These are phyloP conservation scores for Amia ocellicauda DNA, from an alignment of 2,113 vertebrate species.

Conservation along the genomic window DNA sequence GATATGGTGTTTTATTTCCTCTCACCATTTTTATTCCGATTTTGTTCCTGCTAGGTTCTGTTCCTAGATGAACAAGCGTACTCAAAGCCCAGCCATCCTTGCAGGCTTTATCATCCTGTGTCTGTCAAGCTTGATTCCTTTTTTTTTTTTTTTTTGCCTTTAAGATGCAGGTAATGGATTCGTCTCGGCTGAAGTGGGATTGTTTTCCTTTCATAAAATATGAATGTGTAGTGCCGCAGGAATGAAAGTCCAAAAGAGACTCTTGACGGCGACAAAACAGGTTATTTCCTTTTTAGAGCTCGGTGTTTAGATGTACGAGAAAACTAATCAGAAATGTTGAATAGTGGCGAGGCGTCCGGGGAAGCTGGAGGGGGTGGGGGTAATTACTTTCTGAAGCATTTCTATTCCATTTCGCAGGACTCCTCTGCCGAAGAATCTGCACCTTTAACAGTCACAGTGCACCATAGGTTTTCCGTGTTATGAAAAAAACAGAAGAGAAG, in stretches of 20 bases:
- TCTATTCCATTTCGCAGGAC: neutral
- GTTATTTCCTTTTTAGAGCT: slow-evolving; percentile 10
- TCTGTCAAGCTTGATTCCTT: neutral
- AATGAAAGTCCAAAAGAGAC: neutral
- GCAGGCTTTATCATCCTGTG: neutral
- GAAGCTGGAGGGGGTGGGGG: slow-evolving; percentile 13
- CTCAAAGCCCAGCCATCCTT: too few species aligned
- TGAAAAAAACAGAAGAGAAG: too few species aligned
- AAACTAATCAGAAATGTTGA: neutral
- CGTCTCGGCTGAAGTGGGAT: neutral
- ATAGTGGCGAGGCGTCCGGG: slow-evolving; percentile 2
- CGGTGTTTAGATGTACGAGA: slow-evolving; percentile 35
- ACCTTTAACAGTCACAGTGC: too few species aligned
- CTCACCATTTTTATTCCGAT: too few species aligned
- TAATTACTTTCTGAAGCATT: slow-evolving; percentile 15
- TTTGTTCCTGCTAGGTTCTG: too few species aligned
- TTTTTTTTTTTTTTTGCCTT: neutral
- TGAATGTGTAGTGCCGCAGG: neutral
- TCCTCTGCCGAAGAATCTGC: too few species aligned
- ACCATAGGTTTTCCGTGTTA: too few species aligned
- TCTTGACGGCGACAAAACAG: slow-evolving; percentile 3
- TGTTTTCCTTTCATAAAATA: slow-evolving; percentile 9
- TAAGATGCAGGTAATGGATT: neutral
- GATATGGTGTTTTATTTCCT: too few species aligned
- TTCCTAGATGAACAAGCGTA: too few species aligned